Evolutionary conservation across 1,140 invertebrate species (phyloP).

Genomic region (Aphelenchoides besseyi): DNA sequence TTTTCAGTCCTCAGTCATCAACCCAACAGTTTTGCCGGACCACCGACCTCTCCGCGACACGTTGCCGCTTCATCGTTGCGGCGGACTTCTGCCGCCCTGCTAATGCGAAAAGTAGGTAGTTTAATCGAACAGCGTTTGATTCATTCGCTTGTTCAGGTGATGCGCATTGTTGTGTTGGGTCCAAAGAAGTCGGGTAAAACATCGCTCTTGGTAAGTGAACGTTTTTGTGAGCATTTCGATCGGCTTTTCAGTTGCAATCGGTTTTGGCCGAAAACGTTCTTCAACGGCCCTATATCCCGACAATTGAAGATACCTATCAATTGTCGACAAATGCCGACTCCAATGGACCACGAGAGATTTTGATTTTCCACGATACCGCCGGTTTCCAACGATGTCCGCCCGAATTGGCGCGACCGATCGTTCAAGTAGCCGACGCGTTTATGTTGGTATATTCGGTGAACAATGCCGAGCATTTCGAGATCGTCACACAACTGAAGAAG

Average conservation of each 20-base stretch:
- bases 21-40: not conserved
- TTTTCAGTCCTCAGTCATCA: not conserved
- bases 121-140: not conserved
- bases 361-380: conserved; percentile 60
- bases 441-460: conserved; percentile 56
- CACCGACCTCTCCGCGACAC: not conserved
- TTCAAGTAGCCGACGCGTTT: conserved; percentile 60
- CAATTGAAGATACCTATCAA: conserved; percentile 62
- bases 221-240: too few species aligned
- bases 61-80: not conserved
- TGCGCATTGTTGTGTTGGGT: conserved; percentile 46
- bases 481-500: conserved; percentile 57
- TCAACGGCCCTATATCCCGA: conserved; percentile 47
- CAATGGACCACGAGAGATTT: conserved; percentile 38
- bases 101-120: conserved; percentile 4
- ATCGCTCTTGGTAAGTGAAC: conserved; percentile 42
- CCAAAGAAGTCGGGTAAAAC: conserved; percentile 45
- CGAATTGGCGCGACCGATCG: conserved; percentile 46
- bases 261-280: conserved; percentile 40
- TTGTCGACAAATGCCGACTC: conserved; percentile 36
- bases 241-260: too few species aligned
- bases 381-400: conserved; percentile 44
- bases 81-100: conserved; percentile 3
- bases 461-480: conserved; percentile 56
- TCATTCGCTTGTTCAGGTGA: conserved; percentile 25